phyloP scores from a whole-genome alignment of 2,888 invertebrate species.

The Xylota sylvarum region DNA sequence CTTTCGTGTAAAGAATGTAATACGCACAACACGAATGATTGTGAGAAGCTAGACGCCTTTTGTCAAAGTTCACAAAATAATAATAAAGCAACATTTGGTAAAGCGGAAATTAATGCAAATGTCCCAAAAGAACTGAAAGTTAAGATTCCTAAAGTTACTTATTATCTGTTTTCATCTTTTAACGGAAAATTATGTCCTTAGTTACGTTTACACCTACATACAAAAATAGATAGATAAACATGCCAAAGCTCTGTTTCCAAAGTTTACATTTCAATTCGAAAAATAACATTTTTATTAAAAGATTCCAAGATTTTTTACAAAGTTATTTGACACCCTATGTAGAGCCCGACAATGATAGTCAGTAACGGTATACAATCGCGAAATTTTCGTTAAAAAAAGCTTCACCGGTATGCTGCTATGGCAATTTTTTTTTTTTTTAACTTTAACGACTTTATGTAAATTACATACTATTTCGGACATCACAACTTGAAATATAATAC shows the following conservation, averaged over 20 bases:
- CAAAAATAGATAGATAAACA: background rate
- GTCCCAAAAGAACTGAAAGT: no score
- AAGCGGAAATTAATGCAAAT: no score
- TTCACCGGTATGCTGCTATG: background rate
- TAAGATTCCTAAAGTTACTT: no score
- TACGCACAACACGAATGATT: no score
- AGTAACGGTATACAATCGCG: background rate
- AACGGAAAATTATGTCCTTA: no score
- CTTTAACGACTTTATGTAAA: slow-evolving; percentile 30
- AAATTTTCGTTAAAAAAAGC: background rate
- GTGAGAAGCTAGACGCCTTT: no score
- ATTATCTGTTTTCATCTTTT: no score
- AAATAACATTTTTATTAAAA: background rate
- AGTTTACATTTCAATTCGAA: background rate
- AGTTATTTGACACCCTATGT: background rate
- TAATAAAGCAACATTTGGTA: no score
- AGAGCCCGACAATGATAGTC: background rate
- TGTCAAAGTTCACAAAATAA: no score
- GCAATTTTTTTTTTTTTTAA: slow-evolving; percentile 16
- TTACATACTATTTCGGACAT: slow-evolving; percentile 28
- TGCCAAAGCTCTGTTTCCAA: background rate
- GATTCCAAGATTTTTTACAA: background rate
- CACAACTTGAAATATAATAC: slow-evolving; percentile 39
- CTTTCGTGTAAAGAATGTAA: no score
- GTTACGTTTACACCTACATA: no score